phyloP scores from a whole-genome alignment of 1,140 invertebrate genomes.

The Brachionus calyciflorus region DNA sequence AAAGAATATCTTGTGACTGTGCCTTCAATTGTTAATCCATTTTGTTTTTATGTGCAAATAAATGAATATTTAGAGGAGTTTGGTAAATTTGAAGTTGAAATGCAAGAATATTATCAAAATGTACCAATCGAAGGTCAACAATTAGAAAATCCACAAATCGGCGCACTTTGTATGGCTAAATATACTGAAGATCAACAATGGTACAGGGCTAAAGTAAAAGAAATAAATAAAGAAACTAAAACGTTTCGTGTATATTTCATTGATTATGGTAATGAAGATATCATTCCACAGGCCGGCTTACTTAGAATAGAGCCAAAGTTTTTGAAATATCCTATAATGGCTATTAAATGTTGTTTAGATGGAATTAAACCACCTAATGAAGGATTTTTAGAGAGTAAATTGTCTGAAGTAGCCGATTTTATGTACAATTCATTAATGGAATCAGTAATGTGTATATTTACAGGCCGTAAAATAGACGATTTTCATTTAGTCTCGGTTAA shows the following conservation, averaged over 20 bases:
- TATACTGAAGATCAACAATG: conserved; percentile 33
- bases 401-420: conserved; percentile 2
- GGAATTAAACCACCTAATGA: conserved; percentile 5
- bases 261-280: conserved; percentile 40
- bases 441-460: neutral
- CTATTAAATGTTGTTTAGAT: conserved; percentile 29
- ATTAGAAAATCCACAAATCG: neutral
- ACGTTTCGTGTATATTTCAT: conserved; percentile 8
- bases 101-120: conserved; percentile 31
- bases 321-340: neutral
- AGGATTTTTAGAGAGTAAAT: neutral
- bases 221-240: neutral
- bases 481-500: neutral
- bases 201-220: conserved; percentile 35
- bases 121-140: neutral
- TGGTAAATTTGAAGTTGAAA: neutral
- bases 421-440: conserved; percentile 22
- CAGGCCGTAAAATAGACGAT: neutral
- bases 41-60: conserved; percentile 38
- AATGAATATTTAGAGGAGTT: neutral
- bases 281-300: neutral
- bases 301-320: neutral
- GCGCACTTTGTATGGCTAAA: neutral
- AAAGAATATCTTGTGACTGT: neutral
- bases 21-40: neutral